Conservation (phyloP, 2,113 vertebrate species). For the Datnioides undecimradiatus region DNA sequence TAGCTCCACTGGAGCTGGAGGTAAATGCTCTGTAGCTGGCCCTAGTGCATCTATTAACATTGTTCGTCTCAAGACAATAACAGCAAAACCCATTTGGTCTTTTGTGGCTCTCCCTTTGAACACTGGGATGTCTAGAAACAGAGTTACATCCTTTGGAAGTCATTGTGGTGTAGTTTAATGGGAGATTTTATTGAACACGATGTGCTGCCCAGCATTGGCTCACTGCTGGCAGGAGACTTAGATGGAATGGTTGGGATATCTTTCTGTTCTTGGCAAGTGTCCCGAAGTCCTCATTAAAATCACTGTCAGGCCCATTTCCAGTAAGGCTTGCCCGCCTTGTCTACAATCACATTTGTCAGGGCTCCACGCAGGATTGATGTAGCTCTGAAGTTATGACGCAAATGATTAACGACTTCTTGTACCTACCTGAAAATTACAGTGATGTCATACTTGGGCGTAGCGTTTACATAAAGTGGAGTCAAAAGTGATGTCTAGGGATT, state of each 20-base stretch:
- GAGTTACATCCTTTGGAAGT: constrained; percentile 19
- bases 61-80: neutral
- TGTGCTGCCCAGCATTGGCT: constrained; percentile 38
- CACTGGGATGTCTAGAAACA: neutral
- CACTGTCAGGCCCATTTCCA: constrained; percentile 31
- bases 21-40: constrained; percentile 78
- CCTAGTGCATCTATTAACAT: neutral
- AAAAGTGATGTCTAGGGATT: neutral
- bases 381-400: neutral
- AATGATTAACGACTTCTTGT: neutral
- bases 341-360: constrained; percentile 8
- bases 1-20: constrained; percentile 90
- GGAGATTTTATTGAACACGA: constrained; percentile 60
- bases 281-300: constrained; percentile 60
- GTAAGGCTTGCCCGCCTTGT: constrained; percentile 14
- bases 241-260: constrained; percentile 52
- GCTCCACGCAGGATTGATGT: neutral
- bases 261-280: constrained; percentile 43
- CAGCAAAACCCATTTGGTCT: neutral
- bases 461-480: neutral
- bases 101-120: neutral
- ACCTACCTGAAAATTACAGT: neutral
- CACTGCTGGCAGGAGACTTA: constrained; percentile 33
- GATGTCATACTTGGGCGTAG: neutral
- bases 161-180: constrained; percentile 43